These are phyloP conservation scores for Plectrocnemia conspersa DNA, from an alignment of 1,140 invertebrate species.

Conservation along the genomic window DNA sequence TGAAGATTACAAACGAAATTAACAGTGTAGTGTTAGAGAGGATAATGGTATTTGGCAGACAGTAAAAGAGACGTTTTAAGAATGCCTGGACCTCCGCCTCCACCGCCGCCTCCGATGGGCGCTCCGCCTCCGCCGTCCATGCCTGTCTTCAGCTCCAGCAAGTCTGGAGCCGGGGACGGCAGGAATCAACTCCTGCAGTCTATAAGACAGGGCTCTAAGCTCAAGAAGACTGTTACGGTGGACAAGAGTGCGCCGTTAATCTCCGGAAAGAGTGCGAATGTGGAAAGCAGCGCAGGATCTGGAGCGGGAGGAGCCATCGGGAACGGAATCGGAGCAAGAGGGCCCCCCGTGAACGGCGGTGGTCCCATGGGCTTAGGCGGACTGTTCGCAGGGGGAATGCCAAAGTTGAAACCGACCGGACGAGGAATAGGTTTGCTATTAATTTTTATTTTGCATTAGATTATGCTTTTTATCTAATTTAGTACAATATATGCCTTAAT, in stretches of 20 bases:
- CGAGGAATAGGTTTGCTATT: conserved; percentile 42
- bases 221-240: conserved; percentile 84
- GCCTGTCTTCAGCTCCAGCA: conserved; percentile 51
- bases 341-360: conserved; percentile 44
- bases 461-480: too few species aligned
- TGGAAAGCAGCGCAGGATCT: conserved; percentile 30
- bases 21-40: too few species aligned
- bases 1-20: too few species aligned
- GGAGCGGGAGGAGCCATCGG: conserved; percentile 36
- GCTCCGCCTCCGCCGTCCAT: conserved; percentile 62
- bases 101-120: conserved; percentile 55
- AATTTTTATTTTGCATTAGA: background rate
- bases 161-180: conserved; percentile 53
- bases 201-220: conserved; percentile 72
- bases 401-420: conserved; percentile 76
- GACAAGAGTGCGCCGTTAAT: conserved; percentile 81
- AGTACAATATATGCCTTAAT: too few species aligned
- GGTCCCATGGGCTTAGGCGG: conserved; percentile 63
- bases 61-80: too few species aligned
- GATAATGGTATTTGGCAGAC: too few species aligned
- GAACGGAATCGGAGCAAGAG: conserved; percentile 44
- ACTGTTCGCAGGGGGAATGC: conserved; percentile 81
- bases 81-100: too few species aligned
- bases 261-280: conserved; percentile 51
- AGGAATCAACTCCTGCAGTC: conserved; percentile 69